A percentile compares a stretch with the other conserved stretches of the same genome.
These are phyloP conservation scores for Branchipolynoe longqiensis DNA, from an alignment of 2,888 invertebrate species.

Conservation along the genomic window DNA sequence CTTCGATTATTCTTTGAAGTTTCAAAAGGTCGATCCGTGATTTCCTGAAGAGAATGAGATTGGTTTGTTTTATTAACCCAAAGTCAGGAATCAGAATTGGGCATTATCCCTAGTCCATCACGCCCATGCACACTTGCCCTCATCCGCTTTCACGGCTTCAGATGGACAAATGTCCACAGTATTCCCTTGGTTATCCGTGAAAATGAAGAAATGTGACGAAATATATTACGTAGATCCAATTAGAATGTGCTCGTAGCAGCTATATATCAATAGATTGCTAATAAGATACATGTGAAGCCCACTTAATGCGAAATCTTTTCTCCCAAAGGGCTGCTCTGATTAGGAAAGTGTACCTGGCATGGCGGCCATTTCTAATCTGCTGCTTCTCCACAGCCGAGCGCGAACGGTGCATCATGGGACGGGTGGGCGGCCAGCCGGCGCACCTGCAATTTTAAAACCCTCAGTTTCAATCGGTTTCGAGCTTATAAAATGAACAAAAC, in stretches of 20 bases:
- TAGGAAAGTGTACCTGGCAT: slow-evolving; percentile 45
- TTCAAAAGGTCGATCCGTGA: background rate
- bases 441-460: slow-evolving; percentile 51
- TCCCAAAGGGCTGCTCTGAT: background rate
- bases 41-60: slow-evolving; percentile 19
- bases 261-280: background rate
- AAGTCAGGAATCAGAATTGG: background rate
- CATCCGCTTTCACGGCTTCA: background rate
- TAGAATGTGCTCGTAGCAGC: background rate
- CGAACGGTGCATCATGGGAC: slow-evolving; percentile 47
- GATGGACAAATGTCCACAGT: slow-evolving; percentile 15
- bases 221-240: background rate
- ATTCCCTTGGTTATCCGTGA: slow-evolving; percentile 26
- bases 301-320: slow-evolving; percentile 15
- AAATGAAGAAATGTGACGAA: background rate
- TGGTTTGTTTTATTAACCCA: slow-evolving; percentile 9
- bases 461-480: background rate
- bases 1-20: background rate
- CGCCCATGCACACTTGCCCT: background rate
- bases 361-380: slow-evolving; percentile 54
- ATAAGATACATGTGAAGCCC: slow-evolving; percentile 1
- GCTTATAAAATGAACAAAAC: background rate
- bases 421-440: slow-evolving; percentile 20
- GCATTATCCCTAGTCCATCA: background rate
- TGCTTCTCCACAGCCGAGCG: background rate